A percentile compares a stretch with the other conserved stretches of the same genome.
Evolutionary conservation across 2,113 vertebrate genomes (phyloP).

Genomic region (Pseudopipra pipra): DNA sequence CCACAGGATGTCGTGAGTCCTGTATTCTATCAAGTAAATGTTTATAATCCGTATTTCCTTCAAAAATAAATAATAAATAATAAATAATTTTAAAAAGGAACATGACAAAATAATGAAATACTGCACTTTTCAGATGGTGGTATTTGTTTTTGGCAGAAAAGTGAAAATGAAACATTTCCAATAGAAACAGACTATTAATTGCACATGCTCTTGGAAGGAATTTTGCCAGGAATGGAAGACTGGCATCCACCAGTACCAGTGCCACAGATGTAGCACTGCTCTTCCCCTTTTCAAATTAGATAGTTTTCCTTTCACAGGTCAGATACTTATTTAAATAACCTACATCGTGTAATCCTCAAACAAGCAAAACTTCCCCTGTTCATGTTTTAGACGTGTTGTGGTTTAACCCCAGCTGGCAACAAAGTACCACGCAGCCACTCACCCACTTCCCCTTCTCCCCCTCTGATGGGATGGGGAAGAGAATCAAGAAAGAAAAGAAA

Average conservation of each 20-base stretch:
- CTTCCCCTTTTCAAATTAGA: not conserved
- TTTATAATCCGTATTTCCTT: not conserved
- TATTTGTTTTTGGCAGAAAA: not conserved
- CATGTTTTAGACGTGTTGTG: not conserved
- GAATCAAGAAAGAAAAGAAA: not conserved
- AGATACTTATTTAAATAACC: not conserved
- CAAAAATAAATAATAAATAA: not conserved
- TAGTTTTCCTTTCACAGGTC: not conserved
- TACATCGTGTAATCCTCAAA: not conserved
- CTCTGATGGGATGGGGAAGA: not conserved
- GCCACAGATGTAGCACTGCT: not conserved
- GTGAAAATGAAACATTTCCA: not conserved
- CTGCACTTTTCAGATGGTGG: not conserved
- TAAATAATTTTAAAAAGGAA: not conserved
- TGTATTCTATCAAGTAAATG: not conserved
- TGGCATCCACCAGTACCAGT: not conserved
- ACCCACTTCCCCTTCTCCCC: not conserved
- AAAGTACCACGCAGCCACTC: not conserved
- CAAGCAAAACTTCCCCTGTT: not conserved
- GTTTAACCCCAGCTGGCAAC: not conserved
- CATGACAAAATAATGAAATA: not conserved
- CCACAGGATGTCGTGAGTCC: not conserved
- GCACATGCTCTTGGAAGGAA: not conserved
- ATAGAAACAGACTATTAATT: not conserved
- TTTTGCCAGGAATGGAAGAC: not conserved